A percentile compares a stretch with the other conserved stretches of the same genome.
These are phyloP conservation scores for Elephantulus edwardii DNA, from an alignment of 2,113 vertebrate species.

Conservation along the genomic window DNA sequence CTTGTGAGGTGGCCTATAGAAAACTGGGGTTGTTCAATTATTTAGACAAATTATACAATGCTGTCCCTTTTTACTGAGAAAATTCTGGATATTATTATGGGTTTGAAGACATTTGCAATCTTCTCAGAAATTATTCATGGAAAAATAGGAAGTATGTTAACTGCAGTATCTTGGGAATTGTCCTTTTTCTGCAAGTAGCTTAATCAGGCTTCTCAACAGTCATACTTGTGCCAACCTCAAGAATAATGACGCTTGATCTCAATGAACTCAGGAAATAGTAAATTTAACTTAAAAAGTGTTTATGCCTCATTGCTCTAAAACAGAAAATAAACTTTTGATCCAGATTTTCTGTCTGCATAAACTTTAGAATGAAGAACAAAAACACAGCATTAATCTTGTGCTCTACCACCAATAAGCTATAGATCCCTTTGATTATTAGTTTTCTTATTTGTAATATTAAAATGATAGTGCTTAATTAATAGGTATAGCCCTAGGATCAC, in stretches of 20 bases:
- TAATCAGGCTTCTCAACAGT: not conserved
- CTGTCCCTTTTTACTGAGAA: not conserved
- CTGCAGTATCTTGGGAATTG: not conserved
- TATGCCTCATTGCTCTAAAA: constrained; percentile 39
- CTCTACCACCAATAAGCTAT: not conserved
- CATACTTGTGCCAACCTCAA: not conserved
- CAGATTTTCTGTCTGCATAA: not conserved
- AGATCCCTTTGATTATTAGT: not conserved
- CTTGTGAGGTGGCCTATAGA: not conserved
- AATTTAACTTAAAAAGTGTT: constrained; percentile 15
- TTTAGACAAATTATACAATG: not conserved
- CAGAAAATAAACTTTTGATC: constrained; percentile 32
- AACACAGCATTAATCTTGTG: not conserved
- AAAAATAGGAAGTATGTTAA: constrained; percentile 1
- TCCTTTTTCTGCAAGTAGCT: not conserved
- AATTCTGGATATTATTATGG: constrained; percentile 34
- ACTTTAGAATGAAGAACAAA: constrained; percentile 5
- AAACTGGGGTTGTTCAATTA: constrained; percentile 2
- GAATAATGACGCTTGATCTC: constrained; percentile 42
- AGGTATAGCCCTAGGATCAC: not conserved
- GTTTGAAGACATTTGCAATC: not conserved
- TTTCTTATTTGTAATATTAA: not conserved
- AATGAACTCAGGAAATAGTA: constrained; percentile 38
- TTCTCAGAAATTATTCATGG: constrained; percentile 24
- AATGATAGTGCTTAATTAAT: not conserved